phyloP scores from a whole-genome alignment of 2,797 vertebrate genomes.

The Sparus aurata region DNA sequence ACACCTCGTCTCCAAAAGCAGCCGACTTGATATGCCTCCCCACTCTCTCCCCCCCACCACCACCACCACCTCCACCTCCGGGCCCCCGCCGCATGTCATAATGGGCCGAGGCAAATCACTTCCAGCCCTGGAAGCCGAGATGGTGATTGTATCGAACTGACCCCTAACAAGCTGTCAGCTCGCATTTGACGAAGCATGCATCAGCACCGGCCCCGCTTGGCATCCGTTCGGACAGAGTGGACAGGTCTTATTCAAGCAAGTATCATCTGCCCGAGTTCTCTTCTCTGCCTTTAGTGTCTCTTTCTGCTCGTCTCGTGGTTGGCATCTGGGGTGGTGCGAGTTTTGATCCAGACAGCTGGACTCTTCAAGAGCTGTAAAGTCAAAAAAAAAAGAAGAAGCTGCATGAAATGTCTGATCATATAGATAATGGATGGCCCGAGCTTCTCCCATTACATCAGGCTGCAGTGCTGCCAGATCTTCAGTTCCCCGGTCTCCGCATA shows the following conservation, averaged over 20 bases:
- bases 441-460: conserved; percentile 51
- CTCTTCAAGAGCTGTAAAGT: conserved; percentile 3
- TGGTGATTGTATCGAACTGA: conserved; percentile 82
- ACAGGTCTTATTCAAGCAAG: conserved; percentile 63
- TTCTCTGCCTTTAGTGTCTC: not conserved
- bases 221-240: conserved; percentile 64
- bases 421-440: not conserved
- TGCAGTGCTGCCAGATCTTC: conserved; percentile 26
- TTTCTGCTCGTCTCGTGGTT: conserved; percentile 11
- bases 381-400: not conserved
- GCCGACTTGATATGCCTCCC: conserved; percentile 60
- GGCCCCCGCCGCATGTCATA: conserved; percentile 61
- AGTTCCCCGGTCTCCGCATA: conserved; percentile 66
- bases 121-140: conserved; percentile 67
- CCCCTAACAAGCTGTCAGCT: conserved; percentile 85
- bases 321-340: not conserved
- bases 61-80: not conserved
- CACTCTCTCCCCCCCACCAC: conserved; percentile 22
- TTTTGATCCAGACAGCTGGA: conserved; percentile 18
- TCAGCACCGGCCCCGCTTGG: conserved; percentile 61
- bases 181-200: conserved; percentile 80
- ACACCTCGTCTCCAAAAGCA: conserved; percentile 15
- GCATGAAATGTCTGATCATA: not conserved
- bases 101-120: conserved; percentile 75
- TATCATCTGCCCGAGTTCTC: not conserved